Conservation (phyloP, 2,888 invertebrate species). For the Lasioglossum villosulum region DNA sequence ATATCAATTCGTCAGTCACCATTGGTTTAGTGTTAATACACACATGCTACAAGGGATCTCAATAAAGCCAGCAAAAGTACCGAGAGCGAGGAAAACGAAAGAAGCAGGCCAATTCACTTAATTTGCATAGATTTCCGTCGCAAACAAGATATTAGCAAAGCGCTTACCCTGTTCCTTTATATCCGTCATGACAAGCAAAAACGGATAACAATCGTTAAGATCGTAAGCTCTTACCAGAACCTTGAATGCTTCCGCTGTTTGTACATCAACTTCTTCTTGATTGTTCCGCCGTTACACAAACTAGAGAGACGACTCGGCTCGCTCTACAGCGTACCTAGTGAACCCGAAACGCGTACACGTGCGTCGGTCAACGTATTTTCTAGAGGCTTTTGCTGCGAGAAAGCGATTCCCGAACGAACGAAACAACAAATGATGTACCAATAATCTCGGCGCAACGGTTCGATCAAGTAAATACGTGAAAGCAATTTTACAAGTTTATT, state of each 20-base stretch:
- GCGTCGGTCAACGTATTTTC: background rate
- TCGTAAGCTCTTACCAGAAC: background rate
- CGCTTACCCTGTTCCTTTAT: background rate
- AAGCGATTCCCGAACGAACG: constrained; percentile 23
- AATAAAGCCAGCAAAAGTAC: background rate
- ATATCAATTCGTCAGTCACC: too few relatives aligned
- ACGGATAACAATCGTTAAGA: background rate
- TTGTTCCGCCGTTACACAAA: background rate
- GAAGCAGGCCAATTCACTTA: background rate
- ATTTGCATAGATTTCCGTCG: background rate
- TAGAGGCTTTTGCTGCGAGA: background rate
- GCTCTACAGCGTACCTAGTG: background rate
- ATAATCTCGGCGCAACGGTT: too few relatives aligned
- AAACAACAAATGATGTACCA: too few relatives aligned
- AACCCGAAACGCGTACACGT: background rate
- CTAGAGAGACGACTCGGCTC: background rate
- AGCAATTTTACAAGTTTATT: too few relatives aligned
- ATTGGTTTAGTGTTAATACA: too few relatives aligned
- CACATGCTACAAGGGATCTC: background rate
- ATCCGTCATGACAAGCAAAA: background rate
- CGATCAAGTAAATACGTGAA: too few relatives aligned
- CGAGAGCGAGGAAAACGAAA: background rate
- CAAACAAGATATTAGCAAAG: background rate
- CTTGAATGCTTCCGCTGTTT: constrained; percentile 6
- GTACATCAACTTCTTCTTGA: constrained; percentile 21